Evolutionary conservation across 2,113 vertebrate species (phyloP), one percentile per base, ranked within the genome.

Genomic region (Dasyornis broadbenti): DNA sequence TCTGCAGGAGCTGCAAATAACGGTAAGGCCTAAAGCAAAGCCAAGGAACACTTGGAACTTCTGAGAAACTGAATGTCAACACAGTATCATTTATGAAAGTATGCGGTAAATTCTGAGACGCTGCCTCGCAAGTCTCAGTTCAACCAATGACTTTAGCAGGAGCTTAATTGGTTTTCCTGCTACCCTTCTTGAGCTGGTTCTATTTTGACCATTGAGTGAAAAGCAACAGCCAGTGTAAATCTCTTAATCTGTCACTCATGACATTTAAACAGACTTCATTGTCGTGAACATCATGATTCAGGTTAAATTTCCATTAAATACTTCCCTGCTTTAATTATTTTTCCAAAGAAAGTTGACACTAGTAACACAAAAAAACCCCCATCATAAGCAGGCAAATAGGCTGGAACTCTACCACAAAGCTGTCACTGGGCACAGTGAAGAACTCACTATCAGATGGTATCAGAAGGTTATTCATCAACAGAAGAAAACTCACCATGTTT

Each of bases 161-260:
- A 84, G 60, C 65, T 89, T 95, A 94, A 96, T 76, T 85, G 78
- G 65, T 95, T 96, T 96, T 94, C 88, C 96, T 95, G 89, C 83
- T 78, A 54, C 37, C 30, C 35, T 50, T 75, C 81, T 79, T 86
- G 49, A 95, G 80, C 45, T 7, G 3, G 9, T 79, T 88, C 86
- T 95, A 56, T 69, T 94, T 89, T 75, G 80, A 84, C 73, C 76
- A 56, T 1, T 19, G 63, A 72, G n/a, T 53, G 64, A 75, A 94
- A 90, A 92, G 56, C 64, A 83, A 75, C 65, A 86, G 81, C 33
- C 69, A 76, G 30, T 26, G 69, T 50, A 94, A 92, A 75, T 84
- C 89, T 75, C 64, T 27, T 86, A 81, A 94, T 78, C 52, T 21
- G 37, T 77, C 59, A 91, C 50, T 89, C 89, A 23, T n/a, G 72